Evolutionary conservation across 2,113 vertebrate species (phyloP).

Genomic region (Corythoichthys haematopterus): DNA sequence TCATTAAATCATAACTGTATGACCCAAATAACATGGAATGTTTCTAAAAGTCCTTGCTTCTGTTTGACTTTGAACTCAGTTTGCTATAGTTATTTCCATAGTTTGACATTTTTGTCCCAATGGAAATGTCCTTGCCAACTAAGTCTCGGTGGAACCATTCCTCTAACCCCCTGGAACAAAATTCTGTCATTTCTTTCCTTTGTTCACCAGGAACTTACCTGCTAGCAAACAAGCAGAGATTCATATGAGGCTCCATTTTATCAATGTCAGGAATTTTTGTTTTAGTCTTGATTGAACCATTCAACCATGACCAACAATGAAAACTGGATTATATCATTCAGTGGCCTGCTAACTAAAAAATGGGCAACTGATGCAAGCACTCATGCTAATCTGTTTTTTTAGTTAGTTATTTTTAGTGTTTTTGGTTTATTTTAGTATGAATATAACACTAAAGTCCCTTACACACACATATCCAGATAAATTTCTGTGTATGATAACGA

Average conservation of each 20-base stretch:
- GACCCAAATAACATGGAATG: neutral
- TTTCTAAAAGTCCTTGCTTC: neutral
- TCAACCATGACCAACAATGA: neutral
- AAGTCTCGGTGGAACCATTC: neutral
- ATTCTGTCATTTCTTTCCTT: neutral
- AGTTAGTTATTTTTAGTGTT: too few relatives aligned
- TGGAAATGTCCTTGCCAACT: neutral
- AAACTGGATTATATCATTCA: neutral
- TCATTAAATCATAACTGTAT: neutral
- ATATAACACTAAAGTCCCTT: too few relatives aligned
- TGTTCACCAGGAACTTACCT: neutral
- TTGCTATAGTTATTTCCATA: neutral
- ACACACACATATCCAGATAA: too few relatives aligned
- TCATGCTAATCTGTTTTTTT: too few relatives aligned
- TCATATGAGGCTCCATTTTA: neutral
- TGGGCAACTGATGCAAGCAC: too few relatives aligned
- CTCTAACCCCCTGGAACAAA: neutral
- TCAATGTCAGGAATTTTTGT: too few relatives aligned
- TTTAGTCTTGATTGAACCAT: too few relatives aligned
- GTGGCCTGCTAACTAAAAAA: neutral
- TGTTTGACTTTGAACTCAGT: neutral
- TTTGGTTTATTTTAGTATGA: too few relatives aligned
- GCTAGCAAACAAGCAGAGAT: neutral
- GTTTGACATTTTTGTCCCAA: neutral
- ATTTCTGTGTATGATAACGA: too few relatives aligned